A percentile compares a stretch with the other conserved stretches of the same genome.
Conservation (phyloP, 2,797 vertebrate species). For the Phoxinus dragarum region DNA sequence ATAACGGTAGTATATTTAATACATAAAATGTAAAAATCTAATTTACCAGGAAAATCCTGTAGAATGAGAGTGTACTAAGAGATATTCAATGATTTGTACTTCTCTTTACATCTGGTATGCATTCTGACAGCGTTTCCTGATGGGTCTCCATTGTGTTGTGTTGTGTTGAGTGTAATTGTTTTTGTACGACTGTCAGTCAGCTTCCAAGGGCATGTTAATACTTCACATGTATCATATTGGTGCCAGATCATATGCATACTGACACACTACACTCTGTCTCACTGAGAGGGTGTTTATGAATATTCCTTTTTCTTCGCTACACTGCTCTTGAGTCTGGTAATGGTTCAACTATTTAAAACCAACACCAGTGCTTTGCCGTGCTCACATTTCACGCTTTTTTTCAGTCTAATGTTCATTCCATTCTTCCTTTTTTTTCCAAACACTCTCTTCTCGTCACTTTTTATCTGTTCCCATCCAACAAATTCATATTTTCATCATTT, state of each 20-base stretch:
- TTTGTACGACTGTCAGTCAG: conserved; percentile 2
- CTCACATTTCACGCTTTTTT: conserved; percentile 15
- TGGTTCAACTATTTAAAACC: conserved; percentile 3
- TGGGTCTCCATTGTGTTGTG: neutral
- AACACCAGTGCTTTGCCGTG: neutral
- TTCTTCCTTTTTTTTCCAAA: neutral
- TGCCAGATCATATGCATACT: neutral
- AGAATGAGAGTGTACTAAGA: neutral
- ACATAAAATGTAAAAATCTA: neutral
- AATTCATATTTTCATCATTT: neutral
- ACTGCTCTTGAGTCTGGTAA: conserved; percentile 22
- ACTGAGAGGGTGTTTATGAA: neutral
- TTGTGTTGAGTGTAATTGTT: conserved; percentile 9
- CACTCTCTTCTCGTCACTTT: neutral
- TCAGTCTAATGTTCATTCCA: neutral
- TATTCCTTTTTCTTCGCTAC: conserved; percentile 9
- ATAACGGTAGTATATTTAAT: too few species aligned
- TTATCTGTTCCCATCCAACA: neutral
- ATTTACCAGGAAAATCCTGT: neutral
- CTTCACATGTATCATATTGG: conserved; percentile 19
- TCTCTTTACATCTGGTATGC: neutral
- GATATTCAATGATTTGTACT: neutral
- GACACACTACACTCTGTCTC: neutral
- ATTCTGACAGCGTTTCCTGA: neutral
- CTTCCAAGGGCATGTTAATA: conserved; percentile 2